Evolutionary conservation across 2,888 invertebrate species (phyloP).

Genomic region (Oligia strigilis): DNA sequence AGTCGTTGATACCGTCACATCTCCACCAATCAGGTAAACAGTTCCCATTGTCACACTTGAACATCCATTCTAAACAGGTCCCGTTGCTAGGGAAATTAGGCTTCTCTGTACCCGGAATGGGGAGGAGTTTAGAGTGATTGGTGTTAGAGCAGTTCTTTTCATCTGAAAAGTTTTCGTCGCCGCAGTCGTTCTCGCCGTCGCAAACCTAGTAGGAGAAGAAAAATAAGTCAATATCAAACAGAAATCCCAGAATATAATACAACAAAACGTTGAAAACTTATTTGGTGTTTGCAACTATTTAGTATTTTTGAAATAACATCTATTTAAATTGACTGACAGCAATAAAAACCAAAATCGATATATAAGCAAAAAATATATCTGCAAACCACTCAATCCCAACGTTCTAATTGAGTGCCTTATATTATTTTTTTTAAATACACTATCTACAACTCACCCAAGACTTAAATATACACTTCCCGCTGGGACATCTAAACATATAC

Average conservation of each 20-base stretch:
- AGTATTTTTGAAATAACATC: background rate
- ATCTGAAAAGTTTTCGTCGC: slow-evolving; percentile 92
- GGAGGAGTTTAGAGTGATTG: slow-evolving; percentile 77
- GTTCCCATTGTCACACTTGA: slow-evolving; percentile 92
- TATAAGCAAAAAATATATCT: background rate
- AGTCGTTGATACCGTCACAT: slow-evolving; percentile 94
- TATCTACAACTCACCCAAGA: slow-evolving; percentile 87
- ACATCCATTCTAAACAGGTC: slow-evolving; percentile 94
- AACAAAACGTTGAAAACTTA: background rate
- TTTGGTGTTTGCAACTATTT: background rate
- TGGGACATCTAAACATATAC: slow-evolving; percentile 93
- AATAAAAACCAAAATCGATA: background rate
- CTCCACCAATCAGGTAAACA: slow-evolving; percentile 95
- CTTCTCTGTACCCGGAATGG: slow-evolving; percentile 75
- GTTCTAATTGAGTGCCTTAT: background rate
- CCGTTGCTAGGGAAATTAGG: slow-evolving; percentile 78
- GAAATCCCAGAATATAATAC: background rate
- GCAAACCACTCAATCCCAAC: background rate
- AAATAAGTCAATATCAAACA: background rate
- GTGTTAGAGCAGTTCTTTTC: slow-evolving; percentile 92
- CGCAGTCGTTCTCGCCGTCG: slow-evolving; percentile 93
- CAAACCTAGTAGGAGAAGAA: slow-evolving; percentile 84
- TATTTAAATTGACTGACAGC: background rate
- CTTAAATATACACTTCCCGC: slow-evolving; percentile 89
- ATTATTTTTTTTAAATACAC: background rate